Evolutionary conservation across 30 jellyfish, hydroid and myxozoan species (phyloP).

Genomic region (Mastigias papua): DNA sequence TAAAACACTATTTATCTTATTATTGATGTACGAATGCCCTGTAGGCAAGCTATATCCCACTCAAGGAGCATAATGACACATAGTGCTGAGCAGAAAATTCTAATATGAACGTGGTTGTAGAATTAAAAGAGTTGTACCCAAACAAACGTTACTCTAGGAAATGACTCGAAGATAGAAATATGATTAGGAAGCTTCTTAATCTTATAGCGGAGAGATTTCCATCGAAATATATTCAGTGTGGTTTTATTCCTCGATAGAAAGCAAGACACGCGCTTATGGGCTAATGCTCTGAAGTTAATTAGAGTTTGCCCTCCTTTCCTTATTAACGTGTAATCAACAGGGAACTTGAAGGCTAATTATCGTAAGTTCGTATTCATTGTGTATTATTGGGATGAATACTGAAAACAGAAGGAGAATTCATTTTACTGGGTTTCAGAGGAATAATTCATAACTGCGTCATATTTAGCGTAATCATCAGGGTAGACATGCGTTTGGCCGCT

Average conservation of each 20-base stretch:
- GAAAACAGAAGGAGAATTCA: too few relatives aligned
- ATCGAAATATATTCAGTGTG: neutral
- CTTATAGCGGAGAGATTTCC: neutral
- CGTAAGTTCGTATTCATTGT: neutral
- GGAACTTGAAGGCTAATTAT: neutral
- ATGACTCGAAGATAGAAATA: neutral
- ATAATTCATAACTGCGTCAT: too few relatives aligned
- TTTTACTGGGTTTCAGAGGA: too few relatives aligned
- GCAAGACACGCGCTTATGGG: neutral
- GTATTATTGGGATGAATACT: neutral
- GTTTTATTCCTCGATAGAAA: neutral
- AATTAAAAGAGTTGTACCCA: neutral
- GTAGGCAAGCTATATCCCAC: neutral
- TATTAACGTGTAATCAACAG: neutral
- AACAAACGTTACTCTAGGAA: neutral
- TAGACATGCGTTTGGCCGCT: too few relatives aligned
- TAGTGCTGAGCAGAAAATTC: neutral
- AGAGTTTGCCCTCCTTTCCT: neutral
- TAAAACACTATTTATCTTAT: too few relatives aligned
- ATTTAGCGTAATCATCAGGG: too few relatives aligned
- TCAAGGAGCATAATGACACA: neutral
- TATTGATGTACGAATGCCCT: neutral
- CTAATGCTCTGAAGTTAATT: neutral
- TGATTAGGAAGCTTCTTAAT: neutral
- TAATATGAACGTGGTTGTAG: neutral